Evolutionary conservation across 2,888 invertebrate species (phyloP).

Genomic region (Argyra leucocephala): DNA sequence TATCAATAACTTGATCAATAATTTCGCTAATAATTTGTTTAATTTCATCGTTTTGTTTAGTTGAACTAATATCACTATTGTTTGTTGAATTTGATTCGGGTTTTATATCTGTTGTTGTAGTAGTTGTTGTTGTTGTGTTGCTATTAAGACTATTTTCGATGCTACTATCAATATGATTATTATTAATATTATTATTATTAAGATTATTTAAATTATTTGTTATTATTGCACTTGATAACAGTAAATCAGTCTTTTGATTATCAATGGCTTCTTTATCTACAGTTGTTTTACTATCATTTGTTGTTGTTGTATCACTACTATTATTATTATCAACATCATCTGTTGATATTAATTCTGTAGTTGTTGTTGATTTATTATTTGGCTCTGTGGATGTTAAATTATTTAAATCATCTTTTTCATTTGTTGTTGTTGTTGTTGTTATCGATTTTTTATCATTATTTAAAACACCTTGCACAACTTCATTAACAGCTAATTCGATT

Average conservation of each 20-base stretch:
- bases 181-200: slow-evolving; percentile 25
- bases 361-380: neutral
- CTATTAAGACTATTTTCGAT: slow-evolving; percentile 24
- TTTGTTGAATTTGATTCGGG: slow-evolving; percentile 24
- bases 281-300: slow-evolving; percentile 20
- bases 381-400: slow-evolving; percentile 9
- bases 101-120: slow-evolving; percentile 16
- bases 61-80: slow-evolving; percentile 22
- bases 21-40: slow-evolving; percentile 34
- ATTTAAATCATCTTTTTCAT: slow-evolving; percentile 14
- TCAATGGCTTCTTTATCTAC: slow-evolving; percentile 29
- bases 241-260: slow-evolving; percentile 42
- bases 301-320: slow-evolving; percentile 21
- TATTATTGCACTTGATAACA: slow-evolving; percentile 33
- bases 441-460: slow-evolving; percentile 41
- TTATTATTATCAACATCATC: slow-evolving; percentile 19
- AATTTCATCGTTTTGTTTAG: slow-evolving; percentile 21
- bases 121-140: slow-evolving; percentile 19
- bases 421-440: slow-evolving; percentile 15
- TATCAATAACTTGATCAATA: slow-evolving; percentile 39
- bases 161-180: slow-evolving; percentile 33
- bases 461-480: slow-evolving; percentile 46
- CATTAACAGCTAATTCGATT: slow-evolving; percentile 46
- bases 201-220: slow-evolving; percentile 22
- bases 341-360: slow-evolving; percentile 16